Evolutionary conservation across 2,888 invertebrate species (phyloP).

Genomic region (Fabriciana adippe): DNA sequence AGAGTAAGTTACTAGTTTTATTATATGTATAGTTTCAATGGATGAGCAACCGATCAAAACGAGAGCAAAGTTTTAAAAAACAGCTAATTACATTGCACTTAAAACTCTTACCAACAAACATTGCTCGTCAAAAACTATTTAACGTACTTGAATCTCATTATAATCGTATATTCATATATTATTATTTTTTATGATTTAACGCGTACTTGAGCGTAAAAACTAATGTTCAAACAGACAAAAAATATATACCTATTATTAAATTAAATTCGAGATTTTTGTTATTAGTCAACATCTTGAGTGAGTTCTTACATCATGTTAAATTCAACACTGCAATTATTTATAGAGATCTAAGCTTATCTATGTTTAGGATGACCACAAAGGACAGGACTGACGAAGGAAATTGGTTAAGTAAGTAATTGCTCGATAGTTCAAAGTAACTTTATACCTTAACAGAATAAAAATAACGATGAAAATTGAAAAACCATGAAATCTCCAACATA

Average conservation of each 20-base stretch:
- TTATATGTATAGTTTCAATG: too few relatives aligned
- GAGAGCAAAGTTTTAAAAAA: too few relatives aligned
- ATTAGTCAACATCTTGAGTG: neutral
- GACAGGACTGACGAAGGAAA: conserved; percentile 43
- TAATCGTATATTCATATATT: too few relatives aligned
- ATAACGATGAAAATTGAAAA: conserved; percentile 18
- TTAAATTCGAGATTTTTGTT: neutral
- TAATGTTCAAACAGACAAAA: neutral
- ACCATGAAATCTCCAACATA: neutral
- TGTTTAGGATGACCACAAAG: conserved; percentile 33
- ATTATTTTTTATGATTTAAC: too few relatives aligned
- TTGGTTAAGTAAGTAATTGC: conserved; percentile 59
- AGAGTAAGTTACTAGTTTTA: too few relatives aligned
- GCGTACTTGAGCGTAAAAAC: neutral
- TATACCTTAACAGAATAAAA: neutral
- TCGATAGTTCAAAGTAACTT: conserved; percentile 7
- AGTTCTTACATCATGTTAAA: neutral
- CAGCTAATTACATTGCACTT: too few relatives aligned
- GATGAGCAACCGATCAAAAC: too few relatives aligned
- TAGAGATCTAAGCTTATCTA: conserved; percentile 14
- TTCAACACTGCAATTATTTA: conserved; percentile 6
- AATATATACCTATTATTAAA: neutral
- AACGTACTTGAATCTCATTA: too few relatives aligned
- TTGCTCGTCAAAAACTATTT: too few relatives aligned
- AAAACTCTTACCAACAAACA: too few relatives aligned